Evolutionary conservation across 1,140 invertebrate genomes (phyloP).

Genomic region (Gryllus bimaculatus): DNA sequence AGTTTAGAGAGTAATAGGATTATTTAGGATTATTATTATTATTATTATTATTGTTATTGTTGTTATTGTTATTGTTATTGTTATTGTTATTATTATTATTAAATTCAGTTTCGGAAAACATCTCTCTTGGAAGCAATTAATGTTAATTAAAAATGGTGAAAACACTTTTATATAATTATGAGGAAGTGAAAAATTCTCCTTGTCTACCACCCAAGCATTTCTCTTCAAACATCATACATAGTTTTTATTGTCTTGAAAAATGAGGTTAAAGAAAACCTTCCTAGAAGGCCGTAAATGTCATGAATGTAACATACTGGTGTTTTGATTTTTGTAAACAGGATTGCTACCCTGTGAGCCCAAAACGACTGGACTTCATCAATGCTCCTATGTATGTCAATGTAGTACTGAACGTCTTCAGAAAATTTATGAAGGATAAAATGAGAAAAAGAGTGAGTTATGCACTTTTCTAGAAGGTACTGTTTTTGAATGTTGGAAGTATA

Average conservation of each 20-base stretch:
- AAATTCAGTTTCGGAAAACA: too few species aligned
- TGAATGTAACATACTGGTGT: neutral
- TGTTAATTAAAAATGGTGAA: neutral
- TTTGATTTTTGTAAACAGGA: conserved; percentile 33
- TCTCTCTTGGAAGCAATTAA: too few species aligned
- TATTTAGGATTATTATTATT: too few species aligned
- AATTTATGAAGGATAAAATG: conserved; percentile 61
- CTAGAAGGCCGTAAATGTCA: neutral
- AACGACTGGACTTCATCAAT: conserved; percentile 60
- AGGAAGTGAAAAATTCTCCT: neutral
- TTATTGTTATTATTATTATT: too few species aligned
- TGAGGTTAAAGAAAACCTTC: neutral
- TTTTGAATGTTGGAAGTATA: conserved; percentile 7
- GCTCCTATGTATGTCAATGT: conserved; percentile 55
- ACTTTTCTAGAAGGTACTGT: neutral
- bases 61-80: too few species aligned
- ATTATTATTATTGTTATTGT: too few species aligned
- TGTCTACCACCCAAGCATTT: too few species aligned
- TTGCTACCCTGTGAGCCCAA: conserved; percentile 56
- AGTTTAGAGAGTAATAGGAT: too few species aligned
- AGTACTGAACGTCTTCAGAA: conserved; percentile 55
- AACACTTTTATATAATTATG: neutral
- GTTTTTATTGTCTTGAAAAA: neutral
- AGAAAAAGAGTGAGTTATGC: conserved; percentile 38
- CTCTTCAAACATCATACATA: neutral